Evolutionary conservation across 30 jellyfish, hydroid and myxozoan genomes (phyloP), one percentile per base, ranked within the genome.

Genomic region (Aurelia aurita): DNA sequence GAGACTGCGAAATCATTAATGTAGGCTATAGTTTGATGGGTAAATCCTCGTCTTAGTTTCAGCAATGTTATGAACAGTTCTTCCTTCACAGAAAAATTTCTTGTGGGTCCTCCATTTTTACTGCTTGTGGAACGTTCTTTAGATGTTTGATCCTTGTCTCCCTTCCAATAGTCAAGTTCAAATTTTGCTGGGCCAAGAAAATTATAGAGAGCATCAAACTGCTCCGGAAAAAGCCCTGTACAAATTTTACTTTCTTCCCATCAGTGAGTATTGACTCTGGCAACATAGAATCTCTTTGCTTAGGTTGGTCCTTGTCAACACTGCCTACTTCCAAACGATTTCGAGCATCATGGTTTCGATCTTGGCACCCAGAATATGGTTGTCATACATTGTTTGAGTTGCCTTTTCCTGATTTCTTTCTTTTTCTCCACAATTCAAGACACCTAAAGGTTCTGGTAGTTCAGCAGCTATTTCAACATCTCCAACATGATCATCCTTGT

Each of bases 101-200:
- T 67, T 53, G 64, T 8, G 64, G 9, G 64, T 51, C 28, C 23
- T 32, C n/a, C n/a, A 25, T 46, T 79, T 27, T 20, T n/a, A 26
- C 89, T 77, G 68, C 87, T 21, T 11, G 26, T 69, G 16, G 59
- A 47, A 47, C 13, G 59, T 47, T 47, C 75, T 63, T 63, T 63
- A 35, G 47, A 20, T 19, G 21, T 63, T 35, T 63, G 28, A 20
- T 63, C 75, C 58, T 25, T 65, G 43, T 75, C 47, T 18, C 19
- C 13, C 6, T 60, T 9, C 97, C 90, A 80, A 32, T 80, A 89
- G 18, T 51, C 47, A 20, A 89, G 58, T 18, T 89, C 53, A 51
- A 63, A 89, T 49, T 89, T 89, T 60, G 97, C 95, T 39, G 86
- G 91, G n/a, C 91, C 95, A 45, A 82, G 91, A 83, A 72, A 74